These are phyloP conservation scores for Apoda limacodes DNA, from an alignment of 2,888 invertebrate genomes.

Conservation along the genomic window DNA sequence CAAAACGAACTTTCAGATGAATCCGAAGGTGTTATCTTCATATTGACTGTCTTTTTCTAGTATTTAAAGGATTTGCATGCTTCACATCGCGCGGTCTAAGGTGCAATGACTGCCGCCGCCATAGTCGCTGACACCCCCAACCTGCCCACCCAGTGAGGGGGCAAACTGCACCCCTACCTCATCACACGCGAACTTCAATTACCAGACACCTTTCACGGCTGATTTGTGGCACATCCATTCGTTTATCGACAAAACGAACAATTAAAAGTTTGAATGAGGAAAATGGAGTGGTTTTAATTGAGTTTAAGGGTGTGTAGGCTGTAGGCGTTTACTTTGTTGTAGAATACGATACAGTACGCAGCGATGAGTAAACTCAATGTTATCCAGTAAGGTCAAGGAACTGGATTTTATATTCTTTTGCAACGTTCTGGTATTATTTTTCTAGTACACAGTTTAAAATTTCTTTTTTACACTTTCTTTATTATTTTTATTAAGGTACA, in stretches of 20 bases:
- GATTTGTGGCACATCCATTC: neutral
- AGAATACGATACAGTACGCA: too few species aligned
- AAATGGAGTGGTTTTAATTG: conserved; percentile 28
- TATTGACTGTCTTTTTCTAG: conserved; percentile 20
- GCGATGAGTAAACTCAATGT: too few species aligned
- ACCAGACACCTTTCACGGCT: conserved; percentile 39
- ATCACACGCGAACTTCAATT: conserved; percentile 64
- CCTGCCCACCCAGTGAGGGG: conserved; percentile 20
- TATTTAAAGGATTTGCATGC: conserved; percentile 36
- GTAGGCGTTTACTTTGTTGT: too few species aligned
- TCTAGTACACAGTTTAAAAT: too few species aligned
- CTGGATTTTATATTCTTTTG: too few species aligned
- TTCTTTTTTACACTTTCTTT: too few species aligned
- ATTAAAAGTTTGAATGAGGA: conserved; percentile 23
- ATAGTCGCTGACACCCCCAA: conserved; percentile 31
- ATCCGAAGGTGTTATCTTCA: conserved; percentile 53
- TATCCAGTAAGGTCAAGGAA: too few species aligned
- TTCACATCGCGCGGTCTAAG: conserved; percentile 39
- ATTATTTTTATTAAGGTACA: too few species aligned
- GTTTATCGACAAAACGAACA: conserved; percentile 18
- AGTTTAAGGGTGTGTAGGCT: neutral
- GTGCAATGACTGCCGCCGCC: conserved; percentile 63
- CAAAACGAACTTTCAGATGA: conserved; percentile 68
- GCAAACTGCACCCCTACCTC: conserved; percentile 41
- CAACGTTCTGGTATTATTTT: too few species aligned